phyloP scores from a whole-genome alignment of 2,888 invertebrate species.

The Melolontha melolontha region DNA sequence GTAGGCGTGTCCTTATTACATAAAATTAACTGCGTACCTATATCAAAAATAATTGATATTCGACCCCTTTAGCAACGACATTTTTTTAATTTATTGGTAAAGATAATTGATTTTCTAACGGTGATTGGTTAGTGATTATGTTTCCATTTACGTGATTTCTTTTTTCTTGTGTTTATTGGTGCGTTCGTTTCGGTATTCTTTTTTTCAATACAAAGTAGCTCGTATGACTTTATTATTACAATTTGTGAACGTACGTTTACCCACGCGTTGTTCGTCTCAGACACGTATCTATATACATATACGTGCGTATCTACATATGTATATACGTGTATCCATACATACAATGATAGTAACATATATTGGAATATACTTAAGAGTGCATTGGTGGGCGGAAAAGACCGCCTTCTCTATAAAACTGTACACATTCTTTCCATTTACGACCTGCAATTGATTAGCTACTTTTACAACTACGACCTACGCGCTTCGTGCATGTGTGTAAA shows the following conservation, averaged over 20 bases:
- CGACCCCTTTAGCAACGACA: constrained; percentile 2
- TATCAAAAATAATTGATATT: not conserved
- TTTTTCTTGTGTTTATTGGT: not conserved
- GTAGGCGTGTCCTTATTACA: no score
- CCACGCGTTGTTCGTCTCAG: constrained; percentile 11
- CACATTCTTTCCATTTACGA: constrained; percentile 39
- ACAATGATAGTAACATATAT: constrained; percentile 23
- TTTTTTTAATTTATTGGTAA: not conserved
- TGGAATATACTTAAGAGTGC: constrained; percentile 23
- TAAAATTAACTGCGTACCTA: not conserved
- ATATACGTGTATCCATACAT: not conserved
- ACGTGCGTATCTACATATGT: not conserved
- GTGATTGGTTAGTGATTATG: not conserved
- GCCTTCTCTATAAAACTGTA: constrained; percentile 29
- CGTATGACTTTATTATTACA: constrained; percentile 12
- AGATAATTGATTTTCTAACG: constrained; percentile 8
- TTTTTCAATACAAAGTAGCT: constrained; percentile 16
- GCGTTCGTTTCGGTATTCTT: not conserved
- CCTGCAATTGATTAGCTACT: constrained; percentile 37
- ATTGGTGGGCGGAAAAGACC: constrained; percentile 33
- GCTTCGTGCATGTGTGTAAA: constrained; percentile 11
- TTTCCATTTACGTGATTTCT: not conserved
- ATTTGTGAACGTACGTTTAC: constrained; percentile 18
- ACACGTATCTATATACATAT: not conserved
- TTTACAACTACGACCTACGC: constrained; percentile 32